Conservation (phyloP, 2,888 invertebrate genomes). For the Siphlonurus alternatus region DNA sequence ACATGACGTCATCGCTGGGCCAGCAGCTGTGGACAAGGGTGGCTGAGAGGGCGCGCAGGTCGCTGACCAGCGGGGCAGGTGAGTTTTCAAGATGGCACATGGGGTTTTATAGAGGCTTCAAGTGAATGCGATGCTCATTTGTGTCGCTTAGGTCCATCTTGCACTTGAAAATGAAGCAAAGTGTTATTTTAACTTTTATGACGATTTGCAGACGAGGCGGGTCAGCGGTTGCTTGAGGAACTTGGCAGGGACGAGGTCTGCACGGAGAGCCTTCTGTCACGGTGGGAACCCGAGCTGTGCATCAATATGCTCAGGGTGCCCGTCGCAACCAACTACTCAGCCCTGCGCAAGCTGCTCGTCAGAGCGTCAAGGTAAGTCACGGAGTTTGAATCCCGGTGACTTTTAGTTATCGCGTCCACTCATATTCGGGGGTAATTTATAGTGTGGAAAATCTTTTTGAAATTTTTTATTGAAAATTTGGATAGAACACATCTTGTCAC, state of each 20-base stretch:
- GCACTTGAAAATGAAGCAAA: too few species aligned
- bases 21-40: neutral
- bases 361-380: slow-evolving; percentile 18
- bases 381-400: too few species aligned
- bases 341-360: slow-evolving; percentile 19
- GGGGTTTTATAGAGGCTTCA: too few species aligned
- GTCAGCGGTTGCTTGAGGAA: slow-evolving; percentile 12
- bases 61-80: neutral
- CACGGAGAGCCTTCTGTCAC: slow-evolving; percentile 7
- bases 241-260: slow-evolving; percentile 10
- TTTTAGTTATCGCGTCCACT: too few species aligned
- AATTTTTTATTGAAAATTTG: too few species aligned
- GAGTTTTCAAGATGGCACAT: too few species aligned
- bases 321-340: slow-evolving; percentile 20
- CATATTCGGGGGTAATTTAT: too few species aligned
- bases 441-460: too few species aligned
- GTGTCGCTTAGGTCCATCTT: too few species aligned
- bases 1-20: neutral
- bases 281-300: slow-evolving; percentile 23
- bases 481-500: too few species aligned
- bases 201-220: neutral
- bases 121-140: too few species aligned
- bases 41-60: neutral
- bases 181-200: too few species aligned
- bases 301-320: slow-evolving; percentile 21